Conservation (phyloP, 2,797 vertebrate genomes). For the Forpus xanthops region DNA sequence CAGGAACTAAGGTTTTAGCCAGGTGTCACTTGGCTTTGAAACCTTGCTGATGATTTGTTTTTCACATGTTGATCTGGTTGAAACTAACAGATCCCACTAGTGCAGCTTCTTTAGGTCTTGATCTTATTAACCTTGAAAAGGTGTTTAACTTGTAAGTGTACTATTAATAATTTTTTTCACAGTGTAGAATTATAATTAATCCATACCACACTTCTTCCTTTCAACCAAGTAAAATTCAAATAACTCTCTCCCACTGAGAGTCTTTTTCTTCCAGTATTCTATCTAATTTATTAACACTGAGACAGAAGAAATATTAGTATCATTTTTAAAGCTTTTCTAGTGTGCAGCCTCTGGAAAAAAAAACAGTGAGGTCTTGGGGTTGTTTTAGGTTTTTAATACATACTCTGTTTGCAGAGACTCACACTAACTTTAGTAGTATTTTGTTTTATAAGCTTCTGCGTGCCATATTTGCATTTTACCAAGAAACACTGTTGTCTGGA, state of each 20-base stretch:
- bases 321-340: background rate
- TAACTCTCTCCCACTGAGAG: background rate
- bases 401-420: background rate
- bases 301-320: background rate
- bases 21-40: background rate
- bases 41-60: accelerated
- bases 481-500: background rate
- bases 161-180: background rate
- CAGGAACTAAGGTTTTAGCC: background rate
- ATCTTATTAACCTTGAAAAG: background rate
- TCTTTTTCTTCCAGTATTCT: background rate
- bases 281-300: background rate
- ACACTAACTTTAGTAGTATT: background rate
- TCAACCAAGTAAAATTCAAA: background rate
- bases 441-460: background rate
- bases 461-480: background rate
- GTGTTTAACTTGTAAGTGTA: background rate
- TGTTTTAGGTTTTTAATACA: background rate
- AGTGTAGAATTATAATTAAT: background rate
- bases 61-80: background rate
- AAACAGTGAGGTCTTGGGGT: background rate
- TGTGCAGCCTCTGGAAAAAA: background rate
- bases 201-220: background rate
- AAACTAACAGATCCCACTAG: background rate
- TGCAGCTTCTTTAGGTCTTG: background rate